A percentile compares a stretch with the other conserved stretches of the same genome.
Conservation (phyloP, 2,888 invertebrate genomes). For the Tetranychus piercei region DNA sequence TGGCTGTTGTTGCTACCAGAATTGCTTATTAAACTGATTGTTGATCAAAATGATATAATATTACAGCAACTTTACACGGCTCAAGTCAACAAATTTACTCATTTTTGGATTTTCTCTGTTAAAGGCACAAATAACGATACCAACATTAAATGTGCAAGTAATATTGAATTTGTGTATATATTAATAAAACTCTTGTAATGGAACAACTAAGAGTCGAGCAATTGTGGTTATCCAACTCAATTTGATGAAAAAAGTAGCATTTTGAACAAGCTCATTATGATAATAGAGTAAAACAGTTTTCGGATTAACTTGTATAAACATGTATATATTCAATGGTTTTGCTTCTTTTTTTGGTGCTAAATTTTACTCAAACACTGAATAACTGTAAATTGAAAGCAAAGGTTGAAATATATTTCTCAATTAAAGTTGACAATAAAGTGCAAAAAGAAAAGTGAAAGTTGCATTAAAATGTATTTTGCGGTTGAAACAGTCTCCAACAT, state of each 20-base stretch:
- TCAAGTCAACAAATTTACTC: too few species aligned
- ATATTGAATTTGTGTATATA: too few species aligned
- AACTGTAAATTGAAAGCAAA: not conserved
- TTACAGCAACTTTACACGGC: too few species aligned
- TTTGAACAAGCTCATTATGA: not conserved
- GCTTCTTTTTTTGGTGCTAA: not conserved
- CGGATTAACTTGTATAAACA: not conserved
- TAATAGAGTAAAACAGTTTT: not conserved
- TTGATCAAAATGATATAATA: not conserved
- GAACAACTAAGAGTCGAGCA: too few species aligned
- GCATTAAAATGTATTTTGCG: too few species aligned
- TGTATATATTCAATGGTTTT: not conserved
- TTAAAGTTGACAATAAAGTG: not conserved
- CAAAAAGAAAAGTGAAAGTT: too few species aligned
- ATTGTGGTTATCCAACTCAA: not conserved
- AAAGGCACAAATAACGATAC: too few species aligned
- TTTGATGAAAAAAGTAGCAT: not conserved
- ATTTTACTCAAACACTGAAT: not conserved
- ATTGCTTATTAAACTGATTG: not conserved
- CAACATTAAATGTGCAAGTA: too few species aligned
- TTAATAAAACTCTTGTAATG: too few species aligned
- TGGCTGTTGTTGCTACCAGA: not conserved
- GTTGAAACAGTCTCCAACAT: too few species aligned
- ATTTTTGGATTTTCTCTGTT: too few species aligned
- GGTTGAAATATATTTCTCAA: not conserved